A percentile compares a stretch with the other conserved stretches of the same genome.
Evolutionary conservation across 2,888 invertebrate genomes (phyloP).

Genomic region (Andrena chrysosceles): DNA sequence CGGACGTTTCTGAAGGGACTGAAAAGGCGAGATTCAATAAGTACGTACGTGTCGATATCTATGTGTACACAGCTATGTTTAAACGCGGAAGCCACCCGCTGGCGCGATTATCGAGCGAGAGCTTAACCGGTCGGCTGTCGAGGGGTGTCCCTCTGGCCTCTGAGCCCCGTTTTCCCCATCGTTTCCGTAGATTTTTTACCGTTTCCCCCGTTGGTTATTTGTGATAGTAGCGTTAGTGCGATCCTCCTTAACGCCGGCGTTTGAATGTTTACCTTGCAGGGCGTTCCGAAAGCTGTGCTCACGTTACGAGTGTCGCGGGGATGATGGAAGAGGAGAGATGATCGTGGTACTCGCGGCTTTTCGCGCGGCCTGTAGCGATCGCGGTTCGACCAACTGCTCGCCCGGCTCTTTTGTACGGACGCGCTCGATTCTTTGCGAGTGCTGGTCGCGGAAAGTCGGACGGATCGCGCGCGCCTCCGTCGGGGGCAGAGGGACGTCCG

Average conservation of each 20-base stretch:
- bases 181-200: slow-evolving; percentile 64
- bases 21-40: slow-evolving; percentile 14
- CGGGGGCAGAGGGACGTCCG: slow-evolving; percentile 33
- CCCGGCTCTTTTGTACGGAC: slow-evolving; percentile 25
- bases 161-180: slow-evolving; percentile 22
- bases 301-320: not conserved
- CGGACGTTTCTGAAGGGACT: not conserved
- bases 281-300: not conserved
- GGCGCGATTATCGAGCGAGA: slow-evolving; percentile 4
- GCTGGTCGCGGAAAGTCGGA: slow-evolving; percentile 6
- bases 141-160: slow-evolving; percentile 38
- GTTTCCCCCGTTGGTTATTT: slow-evolving; percentile 44
- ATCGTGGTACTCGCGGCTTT: not conserved
- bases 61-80: slow-evolving; percentile 56
- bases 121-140: slow-evolving; percentile 2
- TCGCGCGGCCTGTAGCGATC: not conserved
- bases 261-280: not conserved
- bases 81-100: slow-evolving; percentile 22
- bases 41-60: slow-evolving; percentile 56
- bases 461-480: slow-evolving; percentile 8
- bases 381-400: not conserved
- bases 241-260: slow-evolving; percentile 25
- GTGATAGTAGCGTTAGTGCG: slow-evolving; percentile 34
- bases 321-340: not conserved
- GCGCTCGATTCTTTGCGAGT: slow-evolving; percentile 5